phyloP scores from a whole-genome alignment of 23 tunicate genomes.

The Phallusia fumigata region DNA sequence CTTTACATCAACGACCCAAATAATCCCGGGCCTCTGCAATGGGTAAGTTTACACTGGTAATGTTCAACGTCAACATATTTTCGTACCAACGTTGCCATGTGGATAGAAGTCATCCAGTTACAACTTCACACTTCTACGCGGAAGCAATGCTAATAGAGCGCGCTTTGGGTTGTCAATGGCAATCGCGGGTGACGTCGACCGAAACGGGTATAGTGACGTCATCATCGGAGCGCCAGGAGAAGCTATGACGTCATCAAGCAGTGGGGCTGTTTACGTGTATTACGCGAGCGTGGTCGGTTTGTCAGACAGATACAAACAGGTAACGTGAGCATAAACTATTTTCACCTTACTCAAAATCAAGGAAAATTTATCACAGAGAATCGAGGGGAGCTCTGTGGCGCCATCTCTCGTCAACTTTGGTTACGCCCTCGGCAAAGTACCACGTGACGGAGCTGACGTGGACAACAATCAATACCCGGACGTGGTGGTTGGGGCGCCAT shows the following conservation, averaged over 20 bases:
- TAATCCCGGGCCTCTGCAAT: conserved; percentile 9
- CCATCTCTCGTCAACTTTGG: conserved; percentile 16
- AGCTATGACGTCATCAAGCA: background rate
- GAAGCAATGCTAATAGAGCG: background rate
- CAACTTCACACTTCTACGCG: background rate
- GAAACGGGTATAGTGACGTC: conserved; percentile 41
- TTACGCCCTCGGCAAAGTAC: background rate
- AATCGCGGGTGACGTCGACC: conserved; percentile 25
- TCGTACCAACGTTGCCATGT: no score
- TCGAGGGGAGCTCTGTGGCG: background rate
- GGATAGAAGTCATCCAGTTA: background rate
- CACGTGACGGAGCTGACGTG: background rate
- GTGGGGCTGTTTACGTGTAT: conserved; percentile 40
- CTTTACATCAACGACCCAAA: conserved; percentile 18
- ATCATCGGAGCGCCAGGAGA: conserved; percentile 37
- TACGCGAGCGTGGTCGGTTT: conserved; percentile 16
- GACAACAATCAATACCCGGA: conserved; percentile 19
- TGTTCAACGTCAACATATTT: no score
- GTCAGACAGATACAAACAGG: conserved; percentile 26
- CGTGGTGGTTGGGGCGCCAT: no score
- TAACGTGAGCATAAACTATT: background rate
- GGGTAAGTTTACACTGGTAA: background rate
- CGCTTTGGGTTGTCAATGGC: conserved; percentile 28
- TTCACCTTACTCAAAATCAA: background rate
- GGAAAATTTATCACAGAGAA: background rate